Evolutionary conservation across 2,888 invertebrate genomes (phyloP), one percentile per base, ranked within the genome.

Genomic region (Andrena haemorrhoa): DNA sequence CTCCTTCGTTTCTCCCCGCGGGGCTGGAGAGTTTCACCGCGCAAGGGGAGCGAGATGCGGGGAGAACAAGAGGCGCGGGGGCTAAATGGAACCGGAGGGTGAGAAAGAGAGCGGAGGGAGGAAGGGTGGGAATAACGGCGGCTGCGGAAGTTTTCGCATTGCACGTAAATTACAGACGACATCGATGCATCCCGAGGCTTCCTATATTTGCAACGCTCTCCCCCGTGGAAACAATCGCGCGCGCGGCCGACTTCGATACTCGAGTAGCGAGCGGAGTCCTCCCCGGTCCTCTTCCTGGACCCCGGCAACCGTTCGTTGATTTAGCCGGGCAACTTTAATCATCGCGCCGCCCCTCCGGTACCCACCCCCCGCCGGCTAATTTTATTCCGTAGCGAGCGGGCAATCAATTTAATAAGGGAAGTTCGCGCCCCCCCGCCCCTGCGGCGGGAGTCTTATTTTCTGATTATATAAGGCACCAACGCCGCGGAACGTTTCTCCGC

Each of bases 161-260:
- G 81, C 76, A 63, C 79, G 83, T 82, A 80, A 84, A 84, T 84
- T 83, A 79, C 83, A 65, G 75, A 63, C 79, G 84, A 84, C 83
- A 83, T 79, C 83, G 76, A 83, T 79, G 84, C 79, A 83, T 79
- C 79, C 56, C 83, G 68, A 76, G 68, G 73, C 79, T 84, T 79
- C 79, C 75, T 74, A 77, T 82, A 78, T 79, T 72, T 61, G 49
- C 82, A 53, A 75, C 73, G 72, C 75, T 69, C 69, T 31, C 23
- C 16, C 66, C 72, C 61, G 58, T n/a, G 53, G 75, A 83, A 83
- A 83, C 78, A 82, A 83, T 83, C 81, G 75, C 58, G 8, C 56
- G 70, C 56, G 12, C 12, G 41, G 41, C 16, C 20, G 63, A 47
- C 66, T 51, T 65, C 78, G 80, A 78, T 64, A 72, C 66, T 41